Evolutionary conservation across 2,888 invertebrate genomes (phyloP), one percentile per base, ranked within the genome.

Genomic region (Galerucella nymphaeae): DNA sequence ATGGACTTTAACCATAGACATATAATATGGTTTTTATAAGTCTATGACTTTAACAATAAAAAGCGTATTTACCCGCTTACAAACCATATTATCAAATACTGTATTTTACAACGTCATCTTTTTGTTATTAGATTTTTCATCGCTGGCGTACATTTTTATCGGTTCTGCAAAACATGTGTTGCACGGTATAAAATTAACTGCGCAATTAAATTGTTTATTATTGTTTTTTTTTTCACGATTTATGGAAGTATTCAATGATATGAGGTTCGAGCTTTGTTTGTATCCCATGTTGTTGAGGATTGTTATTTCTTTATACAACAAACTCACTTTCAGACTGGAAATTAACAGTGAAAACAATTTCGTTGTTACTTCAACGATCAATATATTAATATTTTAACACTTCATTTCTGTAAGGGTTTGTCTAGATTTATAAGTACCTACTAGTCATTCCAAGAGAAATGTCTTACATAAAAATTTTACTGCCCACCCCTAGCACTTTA

Each of bases 181-280:
- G 6, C 50, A 53, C 50, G 50, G 16, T 53, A 53, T 16, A 53
- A 16, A 2, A 16, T 53, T 9, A 53, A 53, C 50, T 18, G 16
- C 50, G 50, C 50, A 53, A 53, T 53, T 8, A 53, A 53, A 53
- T 16, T 53, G 50, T 53, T 53, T 53, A 53, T 53, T 53, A 53
- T 53, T 53, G 16, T 53, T n/a, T 50, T 50, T 53, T 16, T 16
- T 9, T 53, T 18, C n/a, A 16, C n/a, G n/a, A 9, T 53, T 53
- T 10, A 10, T 42, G 13, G 42, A 42, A 42, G 16, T 53, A 53
- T 6, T 18, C 23, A 30, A 30, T 45, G 5, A 14, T n/a, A n/a
- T n/a, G n/a, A n/a, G 48, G 48, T n/a, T 48, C 11, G 11, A 30
- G 23, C 23, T 30, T 30, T 30, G 42, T 42, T 42, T 42, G 14